Conservation (phyloP, 2,113 vertebrate genomes). For the Terrapene triunguis region DNA sequence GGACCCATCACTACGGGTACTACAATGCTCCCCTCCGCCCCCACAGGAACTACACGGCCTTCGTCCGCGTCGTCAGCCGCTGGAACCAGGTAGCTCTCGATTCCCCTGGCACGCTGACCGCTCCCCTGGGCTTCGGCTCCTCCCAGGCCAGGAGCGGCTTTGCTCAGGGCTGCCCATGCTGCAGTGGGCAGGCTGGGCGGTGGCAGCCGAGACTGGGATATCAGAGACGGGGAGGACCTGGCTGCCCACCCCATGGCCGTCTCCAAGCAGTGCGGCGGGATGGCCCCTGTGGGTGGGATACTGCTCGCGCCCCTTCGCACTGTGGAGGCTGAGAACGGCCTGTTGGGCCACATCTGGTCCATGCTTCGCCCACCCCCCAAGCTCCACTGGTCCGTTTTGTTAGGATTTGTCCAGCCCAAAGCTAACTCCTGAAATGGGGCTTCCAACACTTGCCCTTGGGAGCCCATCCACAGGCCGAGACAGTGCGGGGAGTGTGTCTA, state of each 20-base stretch:
- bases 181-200: background rate
- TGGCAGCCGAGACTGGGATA: background rate
- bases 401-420: background rate
- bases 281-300: background rate
- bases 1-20: background rate
- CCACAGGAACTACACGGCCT: background rate
- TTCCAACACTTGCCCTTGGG: background rate
- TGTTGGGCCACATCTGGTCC: background rate
- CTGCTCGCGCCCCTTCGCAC: background rate
- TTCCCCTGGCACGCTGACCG: accelerated
- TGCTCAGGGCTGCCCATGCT: background rate
- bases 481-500: background rate
- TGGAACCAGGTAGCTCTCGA: background rate
- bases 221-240: background rate
- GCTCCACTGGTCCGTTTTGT: background rate
- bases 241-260: background rate
- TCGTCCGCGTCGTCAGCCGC: background rate
- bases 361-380: background rate
- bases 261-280: background rate
- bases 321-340: background rate
- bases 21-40: background rate
- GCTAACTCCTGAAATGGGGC: too few species aligned
- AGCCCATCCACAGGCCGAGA: background rate
- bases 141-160: accelerated
- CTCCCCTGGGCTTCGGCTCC: accelerated